A percentile compares a stretch with the other conserved stretches of the same genome.
Evolutionary conservation across 2,797 vertebrate species (phyloP).

Genomic region (Coreius guichenoti): DNA sequence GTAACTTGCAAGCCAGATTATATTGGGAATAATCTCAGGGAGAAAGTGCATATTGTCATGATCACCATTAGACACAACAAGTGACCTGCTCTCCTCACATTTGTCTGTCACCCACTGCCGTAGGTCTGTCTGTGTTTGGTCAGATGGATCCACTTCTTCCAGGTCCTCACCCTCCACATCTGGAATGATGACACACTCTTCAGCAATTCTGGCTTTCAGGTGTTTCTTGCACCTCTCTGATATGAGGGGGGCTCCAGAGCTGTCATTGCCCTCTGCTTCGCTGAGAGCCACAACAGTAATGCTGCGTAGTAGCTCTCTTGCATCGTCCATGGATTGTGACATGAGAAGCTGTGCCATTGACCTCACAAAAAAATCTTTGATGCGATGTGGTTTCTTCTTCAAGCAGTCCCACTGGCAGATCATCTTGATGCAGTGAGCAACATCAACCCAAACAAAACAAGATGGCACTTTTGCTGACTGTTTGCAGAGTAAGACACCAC

Average conservation of each 20-base stretch:
- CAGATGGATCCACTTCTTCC: neutral
- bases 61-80: conserved; percentile 31
- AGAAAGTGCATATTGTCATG: conserved; percentile 50
- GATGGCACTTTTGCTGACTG: neutral
- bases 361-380: conserved; percentile 1
- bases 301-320: neutral
- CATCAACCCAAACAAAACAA: conserved; percentile 19
- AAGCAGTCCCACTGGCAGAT: conserved; percentile 5
- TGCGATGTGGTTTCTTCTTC: neutral
- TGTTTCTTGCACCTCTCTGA: neutral
- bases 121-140: conserved; percentile 16
- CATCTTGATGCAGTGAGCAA: conserved; percentile 15
- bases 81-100: conserved; percentile 46
- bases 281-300: neutral
- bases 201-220: neutral
- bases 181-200: neutral
- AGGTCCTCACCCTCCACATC: neutral
- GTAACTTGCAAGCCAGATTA: conserved; percentile 45
- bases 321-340: conserved; percentile 1
- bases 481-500: neutral
- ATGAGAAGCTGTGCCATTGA: conserved; percentile 6
- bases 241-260: neutral
- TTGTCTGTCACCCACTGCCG: conserved; percentile 31
- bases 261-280: neutral
- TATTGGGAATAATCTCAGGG: conserved; percentile 50